phyloP scores from a whole-genome alignment of 2,113 vertebrate species.

The Euleptes europaea region DNA sequence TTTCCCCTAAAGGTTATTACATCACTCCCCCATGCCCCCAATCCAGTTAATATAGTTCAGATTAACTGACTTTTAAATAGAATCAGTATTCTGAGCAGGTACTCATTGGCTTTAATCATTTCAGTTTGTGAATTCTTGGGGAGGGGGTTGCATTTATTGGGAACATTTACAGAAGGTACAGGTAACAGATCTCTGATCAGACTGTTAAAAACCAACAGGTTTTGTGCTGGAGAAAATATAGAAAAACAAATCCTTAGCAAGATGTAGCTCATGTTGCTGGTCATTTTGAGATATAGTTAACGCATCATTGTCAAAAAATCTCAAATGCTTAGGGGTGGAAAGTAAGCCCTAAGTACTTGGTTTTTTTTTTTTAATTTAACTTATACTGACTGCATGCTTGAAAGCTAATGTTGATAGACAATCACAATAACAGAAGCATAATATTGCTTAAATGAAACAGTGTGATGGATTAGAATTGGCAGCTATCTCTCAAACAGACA shows the following conservation, averaged over 20 bases:
- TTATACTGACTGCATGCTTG: neutral
- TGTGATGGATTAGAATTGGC: conserved; percentile 27
- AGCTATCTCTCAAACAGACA: conserved; percentile 45
- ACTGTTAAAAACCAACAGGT: neutral
- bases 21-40: neutral
- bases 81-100: conserved; percentile 8
- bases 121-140: neutral
- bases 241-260: neutral
- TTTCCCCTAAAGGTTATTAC: neutral
- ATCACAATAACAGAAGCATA: neutral
- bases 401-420: neutral
- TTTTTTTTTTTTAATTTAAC: conserved; percentile 35
- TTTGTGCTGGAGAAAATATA: neutral
- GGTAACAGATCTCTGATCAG: neutral
- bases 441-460: conserved; percentile 18
- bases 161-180: conserved; percentile 21
- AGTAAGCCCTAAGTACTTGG: too few relatives aligned
- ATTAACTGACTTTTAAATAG: conserved; percentile 8
- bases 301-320: too few relatives aligned
- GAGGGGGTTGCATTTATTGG: neutral
- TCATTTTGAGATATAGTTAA: neutral
- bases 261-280: conserved; percentile 9
- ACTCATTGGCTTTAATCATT: conserved; percentile 9
- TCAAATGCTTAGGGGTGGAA: too few relatives aligned
- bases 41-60: neutral